A percentile compares a stretch with the other conserved stretches of the same genome.
phyloP scores from a whole-genome alignment of 1,140 invertebrate species.

The Gonioctena quinquepunctata region DNA sequence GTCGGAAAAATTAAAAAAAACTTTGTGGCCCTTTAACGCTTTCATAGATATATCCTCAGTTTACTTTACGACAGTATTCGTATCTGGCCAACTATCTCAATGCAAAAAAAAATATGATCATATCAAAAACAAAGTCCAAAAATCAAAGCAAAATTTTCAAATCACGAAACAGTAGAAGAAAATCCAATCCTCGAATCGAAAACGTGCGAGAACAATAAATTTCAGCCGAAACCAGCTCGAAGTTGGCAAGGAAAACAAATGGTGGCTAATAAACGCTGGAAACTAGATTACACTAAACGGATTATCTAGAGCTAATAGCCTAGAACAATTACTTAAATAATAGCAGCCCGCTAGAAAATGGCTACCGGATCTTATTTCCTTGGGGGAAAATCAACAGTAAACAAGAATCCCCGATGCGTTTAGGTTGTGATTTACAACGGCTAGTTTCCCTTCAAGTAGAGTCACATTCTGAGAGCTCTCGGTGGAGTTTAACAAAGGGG shows the following conservation, averaged over 20 bases:
- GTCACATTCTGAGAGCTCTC: conserved; percentile 21
- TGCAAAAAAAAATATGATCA: too few relatives aligned
- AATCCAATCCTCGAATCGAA: background rate
- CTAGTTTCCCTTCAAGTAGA: background rate
- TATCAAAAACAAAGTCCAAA: too few relatives aligned
- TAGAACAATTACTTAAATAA: conserved; percentile 53
- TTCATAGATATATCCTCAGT: too few relatives aligned
- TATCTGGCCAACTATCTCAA: too few relatives aligned
- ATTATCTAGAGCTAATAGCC: conserved; percentile 48
- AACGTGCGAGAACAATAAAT: background rate
- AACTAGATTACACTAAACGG: conserved; percentile 49
- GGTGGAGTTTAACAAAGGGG: conserved; percentile 42
- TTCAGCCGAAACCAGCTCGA: background rate
- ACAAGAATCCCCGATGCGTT: conserved; percentile 30
- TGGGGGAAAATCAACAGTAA: conserved; percentile 45
- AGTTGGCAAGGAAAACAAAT: conserved; percentile 27
- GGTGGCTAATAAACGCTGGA: conserved; percentile 37
- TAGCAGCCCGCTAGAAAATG: conserved; percentile 47
- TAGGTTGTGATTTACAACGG: conserved; percentile 23
- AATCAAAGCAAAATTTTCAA: too few relatives aligned
- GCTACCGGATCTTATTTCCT: conserved; percentile 52
- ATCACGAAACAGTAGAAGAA: background rate
- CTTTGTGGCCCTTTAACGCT: too few relatives aligned
- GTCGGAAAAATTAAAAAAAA: too few relatives aligned
- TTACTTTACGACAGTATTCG: too few relatives aligned